Evolutionary conservation across 1,140 invertebrate genomes (phyloP).

Genomic region (Cydia pomonella): DNA sequence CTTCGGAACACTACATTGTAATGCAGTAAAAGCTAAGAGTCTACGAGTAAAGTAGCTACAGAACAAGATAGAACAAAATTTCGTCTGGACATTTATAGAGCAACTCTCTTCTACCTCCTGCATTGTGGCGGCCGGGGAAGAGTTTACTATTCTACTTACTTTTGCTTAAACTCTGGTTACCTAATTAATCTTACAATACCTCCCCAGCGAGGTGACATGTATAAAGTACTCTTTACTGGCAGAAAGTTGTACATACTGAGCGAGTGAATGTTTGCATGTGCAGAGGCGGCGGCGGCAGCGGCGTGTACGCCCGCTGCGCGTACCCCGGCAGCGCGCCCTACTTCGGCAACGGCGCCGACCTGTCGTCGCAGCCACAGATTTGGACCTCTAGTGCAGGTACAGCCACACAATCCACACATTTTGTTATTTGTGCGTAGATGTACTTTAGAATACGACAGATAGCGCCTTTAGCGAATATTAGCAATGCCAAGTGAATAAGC

Average conservation of each 20-base stretch:
- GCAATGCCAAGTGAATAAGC: neutral
- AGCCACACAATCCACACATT: neutral
- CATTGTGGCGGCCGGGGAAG: too few species aligned
- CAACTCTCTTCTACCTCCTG: too few species aligned
- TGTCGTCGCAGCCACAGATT: constrained; percentile 55
- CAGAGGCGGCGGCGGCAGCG: constrained; percentile 42
- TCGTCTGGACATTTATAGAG: too few species aligned
- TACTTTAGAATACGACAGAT: neutral
- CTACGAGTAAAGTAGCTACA: too few species aligned
- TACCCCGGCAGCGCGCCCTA: constrained; percentile 58
- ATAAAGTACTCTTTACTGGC: neutral
- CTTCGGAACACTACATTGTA: too few species aligned
- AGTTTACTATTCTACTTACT: too few species aligned
- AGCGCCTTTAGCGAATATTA: neutral
- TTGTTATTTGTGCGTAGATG: neutral
- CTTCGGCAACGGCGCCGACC: constrained; percentile 57
- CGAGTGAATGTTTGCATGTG: constrained; percentile 25
- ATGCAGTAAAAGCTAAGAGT: too few species aligned
- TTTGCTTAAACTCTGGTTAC: too few species aligned
- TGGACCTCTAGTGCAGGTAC: constrained; percentile 63
- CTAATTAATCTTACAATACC: too few species aligned
- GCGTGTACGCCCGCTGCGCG: constrained; percentile 58
- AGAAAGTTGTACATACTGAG: neutral
- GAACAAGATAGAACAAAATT: too few species aligned
- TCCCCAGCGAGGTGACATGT: neutral